phyloP scores from a whole-genome alignment of 2,888 invertebrate species.

The Acanthosoma haemorrhoidale region DNA sequence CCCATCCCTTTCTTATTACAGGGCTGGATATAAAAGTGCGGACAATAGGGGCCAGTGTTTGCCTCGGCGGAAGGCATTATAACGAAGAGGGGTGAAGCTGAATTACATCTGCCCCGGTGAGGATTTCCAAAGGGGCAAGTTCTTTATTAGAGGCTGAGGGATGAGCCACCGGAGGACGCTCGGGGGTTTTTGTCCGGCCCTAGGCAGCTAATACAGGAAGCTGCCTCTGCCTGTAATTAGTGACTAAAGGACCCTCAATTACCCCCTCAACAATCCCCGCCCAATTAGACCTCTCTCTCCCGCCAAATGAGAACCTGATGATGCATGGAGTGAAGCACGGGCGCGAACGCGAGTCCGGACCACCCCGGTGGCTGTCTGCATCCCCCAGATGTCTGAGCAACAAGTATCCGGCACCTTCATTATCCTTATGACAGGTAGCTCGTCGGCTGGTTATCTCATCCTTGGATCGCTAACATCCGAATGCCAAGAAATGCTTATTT shows the following conservation, averaged over 20 bases:
- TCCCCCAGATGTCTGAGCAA: background rate
- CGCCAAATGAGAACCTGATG: constrained; percentile 11
- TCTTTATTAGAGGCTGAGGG: constrained; percentile 19
- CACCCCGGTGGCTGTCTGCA: background rate
- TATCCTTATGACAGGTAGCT: background rate
- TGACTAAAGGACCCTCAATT: constrained; percentile 17
- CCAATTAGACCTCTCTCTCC: background rate
- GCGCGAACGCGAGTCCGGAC: background rate
- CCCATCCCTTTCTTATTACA: background rate
- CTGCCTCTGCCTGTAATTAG: constrained; percentile 10
- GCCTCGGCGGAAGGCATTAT: constrained; percentile 2
- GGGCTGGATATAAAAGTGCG: background rate
- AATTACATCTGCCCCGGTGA: constrained; percentile 8
- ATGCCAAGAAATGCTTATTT: background rate
- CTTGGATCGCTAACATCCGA: background rate
- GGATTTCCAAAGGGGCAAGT: constrained; percentile 13
- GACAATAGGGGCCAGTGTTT: background rate
- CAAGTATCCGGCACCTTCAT: background rate
- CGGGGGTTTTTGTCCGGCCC: constrained; percentile 10
- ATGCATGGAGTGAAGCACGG: background rate
- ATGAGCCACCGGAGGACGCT: background rate
- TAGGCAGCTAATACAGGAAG: constrained; percentile 21
- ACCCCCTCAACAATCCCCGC: constrained; percentile 9
- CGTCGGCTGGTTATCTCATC: background rate
- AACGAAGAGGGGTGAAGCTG: background rate